These are phyloP conservation scores for Campylomormyrus numenius DNA, from an alignment of 2,113 vertebrate genomes.

Conservation along the genomic window DNA sequence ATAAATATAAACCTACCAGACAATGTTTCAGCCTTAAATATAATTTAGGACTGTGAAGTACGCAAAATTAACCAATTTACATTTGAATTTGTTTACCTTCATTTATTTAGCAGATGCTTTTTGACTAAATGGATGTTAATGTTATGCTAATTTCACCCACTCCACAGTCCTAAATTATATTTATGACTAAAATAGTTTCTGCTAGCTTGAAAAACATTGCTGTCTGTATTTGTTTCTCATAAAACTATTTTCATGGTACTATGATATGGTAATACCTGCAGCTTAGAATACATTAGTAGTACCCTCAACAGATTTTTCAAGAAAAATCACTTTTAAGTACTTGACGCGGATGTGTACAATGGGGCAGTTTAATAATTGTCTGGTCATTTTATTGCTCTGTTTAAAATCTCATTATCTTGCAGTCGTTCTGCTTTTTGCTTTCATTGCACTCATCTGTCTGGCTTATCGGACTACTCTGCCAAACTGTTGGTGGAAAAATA, in stretches of 20 bases:
- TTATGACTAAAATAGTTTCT: background rate
- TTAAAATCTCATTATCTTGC: conserved; percentile 14
- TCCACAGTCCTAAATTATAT: background rate
- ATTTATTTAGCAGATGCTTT: background rate
- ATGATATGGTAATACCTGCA: background rate
- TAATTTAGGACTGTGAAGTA: background rate
- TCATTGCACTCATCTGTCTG: background rate
- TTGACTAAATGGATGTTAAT: background rate
- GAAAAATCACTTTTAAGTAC: background rate
- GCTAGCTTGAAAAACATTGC: background rate
- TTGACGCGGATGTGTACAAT: background rate
- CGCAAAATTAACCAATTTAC: background rate
- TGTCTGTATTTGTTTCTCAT: background rate
- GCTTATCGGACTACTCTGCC: background rate
- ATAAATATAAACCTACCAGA: background rate
- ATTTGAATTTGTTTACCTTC: background rate
- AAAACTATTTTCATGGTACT: background rate
- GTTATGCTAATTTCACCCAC: background rate
- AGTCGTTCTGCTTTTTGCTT: background rate
- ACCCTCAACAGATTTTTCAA: background rate
- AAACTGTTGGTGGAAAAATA: background rate
- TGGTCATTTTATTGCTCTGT: background rate
- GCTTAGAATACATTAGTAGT: background rate
- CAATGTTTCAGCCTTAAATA: background rate
- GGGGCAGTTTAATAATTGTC: background rate